Evolutionary conservation across 2,888 invertebrate species (phyloP), one percentile per base, ranked within the genome.

Genomic region (Leptura quadrifasciata): DNA sequence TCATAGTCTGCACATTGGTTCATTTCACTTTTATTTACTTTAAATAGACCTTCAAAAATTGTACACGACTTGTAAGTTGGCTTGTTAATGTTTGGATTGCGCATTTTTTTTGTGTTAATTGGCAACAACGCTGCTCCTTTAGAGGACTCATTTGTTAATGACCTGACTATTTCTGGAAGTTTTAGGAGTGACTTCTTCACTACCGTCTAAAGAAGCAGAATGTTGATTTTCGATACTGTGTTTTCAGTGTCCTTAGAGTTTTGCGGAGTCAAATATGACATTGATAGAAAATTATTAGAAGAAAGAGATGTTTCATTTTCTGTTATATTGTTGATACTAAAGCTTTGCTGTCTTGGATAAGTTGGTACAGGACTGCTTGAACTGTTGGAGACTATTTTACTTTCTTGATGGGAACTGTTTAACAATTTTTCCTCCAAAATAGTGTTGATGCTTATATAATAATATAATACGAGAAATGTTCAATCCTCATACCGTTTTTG

Each of bases 101-200:
- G 27, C n/a, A 54, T 17, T n/a, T 54, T 67, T 54, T 24, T 52
- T 3, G 65, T 24, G 18, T 24, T 20, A 17, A 20, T n/a, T 27
- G 67, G 67, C 17, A 67, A 18, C 21, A 47, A 8, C 8, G 8
- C 20, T 64, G 39, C 1, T 47, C 18, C 5, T 47, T 64, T 18
- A 64, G 12, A 12, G 3, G 64, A 18, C 21, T 64, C 21, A 47
- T 64, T 64, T 64, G 18, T 47, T 47, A 64, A 21, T 15, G 12
- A 18, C 15, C 20, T 64, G 20, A 47, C 20, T 21, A 64, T 10
- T 24, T 24, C 24, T 24, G 24, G 24, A 3, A 24, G 5, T 0
- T 20, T 67, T 21, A 15, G 54, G 54, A 2, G 52, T 67, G 17
- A 67, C 67, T 52, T 67, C 54, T 47, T 67, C 54, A 47, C 67